Base-by-base conservation (phyloP, 2,113 vertebrate species). In the Theropithecus gelada region DNA sequence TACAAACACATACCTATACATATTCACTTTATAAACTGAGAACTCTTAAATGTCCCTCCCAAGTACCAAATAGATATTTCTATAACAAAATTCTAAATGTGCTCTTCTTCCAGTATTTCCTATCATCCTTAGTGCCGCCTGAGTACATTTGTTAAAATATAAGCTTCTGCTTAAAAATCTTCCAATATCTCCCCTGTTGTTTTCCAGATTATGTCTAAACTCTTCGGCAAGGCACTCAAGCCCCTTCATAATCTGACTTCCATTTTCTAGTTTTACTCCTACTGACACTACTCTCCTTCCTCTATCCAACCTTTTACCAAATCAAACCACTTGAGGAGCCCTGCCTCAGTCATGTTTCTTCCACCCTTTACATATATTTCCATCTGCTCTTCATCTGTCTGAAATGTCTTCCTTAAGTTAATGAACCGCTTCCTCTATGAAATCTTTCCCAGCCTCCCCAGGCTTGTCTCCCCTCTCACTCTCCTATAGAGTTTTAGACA, bases 1-100 rank as follows among this genome's bases (percentile, higher is more conserved):
- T 8, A 57, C 25, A 61, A 35, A 57, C 6, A 38, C 23, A 40
- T 25, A 82, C 30, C 78, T 9, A 81, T 25, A 82, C 23, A 87
- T 3, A 81, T 0, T 57, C 12, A n/a, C 30, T 88, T n/a, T 66
- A 88, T 3, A 64, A 72, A 85, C 5, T 45, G 20, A 91, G 70
- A 50, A 88, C 22, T 95, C 22, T 14, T 30, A 82, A 78, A 82
- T 78, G 64, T 94, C 64, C 68, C 27, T 43, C 35, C 38, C 18
- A 93, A 72, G 5, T 78, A 93, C 22, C 40, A 93, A 9, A 9
- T 64, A 8, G 12, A 9, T 92, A 93, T 52, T 92, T 91, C 87
- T 96, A 79, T 70, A 94, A 93, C 40, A 86, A 48, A 96, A 97
- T 75, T 85, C 40, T 64, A 43, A 78, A 88, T 93, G 9, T 88